Evolutionary conservation across 2,113 vertebrate genomes (phyloP).

Genomic region (Mixornis gularis): DNA sequence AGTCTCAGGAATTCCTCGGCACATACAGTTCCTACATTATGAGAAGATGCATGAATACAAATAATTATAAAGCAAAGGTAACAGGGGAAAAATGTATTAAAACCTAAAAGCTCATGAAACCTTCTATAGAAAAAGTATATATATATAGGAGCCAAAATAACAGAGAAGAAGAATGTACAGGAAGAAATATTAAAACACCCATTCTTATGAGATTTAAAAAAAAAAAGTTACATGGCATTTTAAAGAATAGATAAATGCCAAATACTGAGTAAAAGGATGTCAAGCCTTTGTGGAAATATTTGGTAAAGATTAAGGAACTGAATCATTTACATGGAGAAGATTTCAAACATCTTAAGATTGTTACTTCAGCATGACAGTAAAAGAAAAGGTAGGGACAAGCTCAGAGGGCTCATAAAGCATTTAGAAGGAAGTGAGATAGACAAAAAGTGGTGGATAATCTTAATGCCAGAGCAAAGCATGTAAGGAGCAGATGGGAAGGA

Average conservation of each 20-base stretch:
- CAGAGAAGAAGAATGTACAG: background rate
- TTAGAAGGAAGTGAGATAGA: background rate
- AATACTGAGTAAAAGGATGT: background rate
- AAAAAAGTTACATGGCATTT: background rate
- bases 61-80: slow-evolving; percentile 10
- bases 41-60: slow-evolving; percentile 8
- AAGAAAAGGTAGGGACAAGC: background rate
- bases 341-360: background rate
- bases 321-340: background rate
- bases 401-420: background rate
- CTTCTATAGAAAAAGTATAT: background rate
- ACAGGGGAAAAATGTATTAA: background rate
- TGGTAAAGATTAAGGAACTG: background rate
- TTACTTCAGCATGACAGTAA: background rate
- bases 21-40: background rate
- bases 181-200: background rate
- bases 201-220: background rate
- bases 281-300: slow-evolving; percentile 23
- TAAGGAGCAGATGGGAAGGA: background rate
- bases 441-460: background rate
- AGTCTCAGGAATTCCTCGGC: slow-evolving; percentile 38
- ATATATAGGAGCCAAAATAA: background rate
- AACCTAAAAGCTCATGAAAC: slow-evolving; percentile 14
- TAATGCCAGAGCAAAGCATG: background rate
- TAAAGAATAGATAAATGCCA: slow-evolving; percentile 27